A percentile compares a stretch with the other conserved stretches of the same genome.
Evolutionary conservation across 2,113 vertebrate genomes (phyloP).

Genomic region (Uropsilus gracilis): DNA sequence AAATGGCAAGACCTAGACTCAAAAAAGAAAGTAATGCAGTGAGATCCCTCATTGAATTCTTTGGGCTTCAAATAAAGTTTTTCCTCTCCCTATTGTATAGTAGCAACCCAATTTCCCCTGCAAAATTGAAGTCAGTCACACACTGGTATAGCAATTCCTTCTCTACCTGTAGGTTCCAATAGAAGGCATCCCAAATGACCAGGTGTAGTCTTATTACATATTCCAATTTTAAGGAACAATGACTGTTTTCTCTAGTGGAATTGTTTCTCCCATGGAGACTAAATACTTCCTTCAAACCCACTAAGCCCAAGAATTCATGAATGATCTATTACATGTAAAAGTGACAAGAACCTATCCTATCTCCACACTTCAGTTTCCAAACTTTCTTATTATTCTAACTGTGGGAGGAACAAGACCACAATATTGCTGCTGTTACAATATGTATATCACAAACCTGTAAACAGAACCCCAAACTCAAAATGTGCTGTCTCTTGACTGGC

Average conservation of each 20-base stretch:
- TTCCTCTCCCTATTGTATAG: not conserved
- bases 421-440: not conserved
- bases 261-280: not conserved
- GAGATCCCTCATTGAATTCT: not conserved
- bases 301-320: not conserved
- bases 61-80: not conserved
- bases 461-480: not conserved
- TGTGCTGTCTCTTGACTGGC: not conserved
- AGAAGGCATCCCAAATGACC: not conserved
- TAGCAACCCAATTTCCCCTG: not conserved
- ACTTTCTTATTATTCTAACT: slow-evolving; percentile 12
- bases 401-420: not conserved
- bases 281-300: not conserved
- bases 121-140: not conserved
- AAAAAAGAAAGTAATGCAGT: no score
- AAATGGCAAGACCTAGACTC: no score
- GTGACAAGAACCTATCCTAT: not conserved
- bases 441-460: not conserved
- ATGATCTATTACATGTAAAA: slow-evolving; percentile 34
- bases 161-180: not conserved
- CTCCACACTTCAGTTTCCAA: not conserved
- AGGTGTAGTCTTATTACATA: not conserved
- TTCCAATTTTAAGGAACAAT: not conserved
- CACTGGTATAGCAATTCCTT: not conserved
- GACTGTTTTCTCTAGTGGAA: not conserved